Evolutionary conservation across 2,888 invertebrate species (phyloP), one percentile per base, ranked within the genome.

Genomic region (Caenorhabditis sinica): DNA sequence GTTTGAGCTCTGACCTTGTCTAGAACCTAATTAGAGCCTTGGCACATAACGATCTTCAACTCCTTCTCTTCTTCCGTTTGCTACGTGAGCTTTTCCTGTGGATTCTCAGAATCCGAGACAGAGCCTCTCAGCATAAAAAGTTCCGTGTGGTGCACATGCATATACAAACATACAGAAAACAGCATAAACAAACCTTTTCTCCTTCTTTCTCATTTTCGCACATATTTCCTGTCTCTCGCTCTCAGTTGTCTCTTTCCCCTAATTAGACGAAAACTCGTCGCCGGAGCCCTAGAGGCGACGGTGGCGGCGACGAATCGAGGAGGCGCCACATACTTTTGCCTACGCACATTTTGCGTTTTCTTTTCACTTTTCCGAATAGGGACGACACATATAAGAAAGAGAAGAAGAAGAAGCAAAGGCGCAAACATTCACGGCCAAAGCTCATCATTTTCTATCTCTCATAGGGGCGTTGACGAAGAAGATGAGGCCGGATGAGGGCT

Each of bases 401-500:
- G 53, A 49, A 69, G 36, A 51, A 25, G 23, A 20, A 33, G 69
- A 56, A 43, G 15, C 33, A 36, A 23, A 36, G 51, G 53, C 53
- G 53, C 61, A 53, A 40, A 36, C 61, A 56, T 58, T 45, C 61
- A 51, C 73, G 61, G 73, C 61, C 73, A 73, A 73, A 73, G 73
- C 73, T 73, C 73, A 73, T 58, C 20, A 28, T 61, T 13, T 33
- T 68, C 53, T 49, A 49, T 51, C 53, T 68, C 51, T 53, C 53
- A 25, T 20, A 36, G 63, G 30, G 25, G 43, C 63, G 63, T 63
- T 40, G 56, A 28, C 40, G 36, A 36, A 51, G 36, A 40, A 56
- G 56, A 69, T 23, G 71, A 60, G 0, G 69, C 49, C 6, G 51
- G 28, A 51, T 17, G 11, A 45, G 8, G 23, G n/a, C 4, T 28